Conservation (phyloP, 2,888 invertebrate genomes). For the Orchesella flavescens region DNA sequence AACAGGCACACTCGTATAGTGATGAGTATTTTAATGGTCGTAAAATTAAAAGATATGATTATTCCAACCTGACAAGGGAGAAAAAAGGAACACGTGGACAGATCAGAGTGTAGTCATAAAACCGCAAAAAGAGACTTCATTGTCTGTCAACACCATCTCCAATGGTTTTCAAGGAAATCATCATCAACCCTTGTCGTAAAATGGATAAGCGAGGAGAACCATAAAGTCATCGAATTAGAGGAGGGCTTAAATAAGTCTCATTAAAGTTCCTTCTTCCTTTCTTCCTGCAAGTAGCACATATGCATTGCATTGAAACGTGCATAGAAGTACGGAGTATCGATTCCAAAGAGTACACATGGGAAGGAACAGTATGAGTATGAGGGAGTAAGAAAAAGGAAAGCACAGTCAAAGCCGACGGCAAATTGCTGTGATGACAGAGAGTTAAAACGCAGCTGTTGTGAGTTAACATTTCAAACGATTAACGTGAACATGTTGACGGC, state of each 20-base stretch:
- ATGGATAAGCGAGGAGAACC: conserved; percentile 42
- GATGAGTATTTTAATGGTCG: conserved; percentile 50
- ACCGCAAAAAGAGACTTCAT: conserved; percentile 47
- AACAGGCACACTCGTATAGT: background rate
- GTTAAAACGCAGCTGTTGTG: conserved; percentile 72
- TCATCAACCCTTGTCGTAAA: conserved; percentile 41
- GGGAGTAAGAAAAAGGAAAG: conserved; percentile 12
- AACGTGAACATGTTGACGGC: conserved; percentile 72
- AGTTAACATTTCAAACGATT: conserved; percentile 72
- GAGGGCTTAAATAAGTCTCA: conserved; percentile 56
- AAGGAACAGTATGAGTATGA: conserved; percentile 2
- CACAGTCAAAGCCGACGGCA: conserved; percentile 66
- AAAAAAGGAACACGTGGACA: conserved; percentile 54
- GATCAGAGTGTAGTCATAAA: conserved; percentile 50
- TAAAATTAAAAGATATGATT: conserved; percentile 57
- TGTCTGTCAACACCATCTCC: conserved; percentile 24
- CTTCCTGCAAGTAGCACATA: background rate
- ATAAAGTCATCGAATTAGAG: conserved; percentile 59
- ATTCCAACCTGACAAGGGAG: conserved; percentile 28
- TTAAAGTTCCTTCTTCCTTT: conserved; percentile 27
- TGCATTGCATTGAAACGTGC: too few species aligned
- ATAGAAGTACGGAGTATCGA: too few species aligned
- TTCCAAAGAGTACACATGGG: background rate
- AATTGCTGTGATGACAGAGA: conserved; percentile 72
- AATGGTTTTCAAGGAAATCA: conserved; percentile 29